Percentiles rank a stretch among this genome's conserved stretches.
Conservation (phyloP, 2,888 invertebrate species). For the Petrolisthes cinctipes region DNA sequence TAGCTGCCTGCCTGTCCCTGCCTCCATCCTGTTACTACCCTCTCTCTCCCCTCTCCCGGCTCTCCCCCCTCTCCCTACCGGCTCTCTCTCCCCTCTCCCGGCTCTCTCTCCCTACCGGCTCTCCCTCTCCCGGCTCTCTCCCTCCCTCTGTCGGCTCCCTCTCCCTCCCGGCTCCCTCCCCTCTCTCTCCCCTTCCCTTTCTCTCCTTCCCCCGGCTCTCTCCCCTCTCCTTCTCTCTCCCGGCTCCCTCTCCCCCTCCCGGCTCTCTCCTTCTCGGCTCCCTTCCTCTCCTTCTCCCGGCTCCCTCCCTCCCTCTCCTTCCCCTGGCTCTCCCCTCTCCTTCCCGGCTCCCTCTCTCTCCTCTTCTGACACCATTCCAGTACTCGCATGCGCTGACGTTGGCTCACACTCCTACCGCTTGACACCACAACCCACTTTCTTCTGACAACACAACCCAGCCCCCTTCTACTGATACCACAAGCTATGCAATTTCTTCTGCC, state of each 20-base stretch:
- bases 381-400: background rate
- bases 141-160: constrained; percentile 21
- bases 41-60: background rate
- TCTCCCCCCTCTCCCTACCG: background rate
- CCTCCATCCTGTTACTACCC: background rate
- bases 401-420: background rate
- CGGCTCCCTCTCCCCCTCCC: too few species aligned
- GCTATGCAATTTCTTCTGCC: background rate
- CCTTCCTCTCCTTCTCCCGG: background rate
- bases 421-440: background rate
- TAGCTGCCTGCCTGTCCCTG: background rate
- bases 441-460: background rate
- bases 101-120: background rate
- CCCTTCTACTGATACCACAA: background rate
- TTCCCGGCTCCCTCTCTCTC: background rate
- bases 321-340: background rate
- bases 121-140: background rate
- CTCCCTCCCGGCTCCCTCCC: too few species aligned
- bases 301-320: constrained; percentile 4
- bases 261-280: too few species aligned
- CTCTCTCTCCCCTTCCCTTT: background rate
- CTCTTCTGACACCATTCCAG: background rate
- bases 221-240: background rate
- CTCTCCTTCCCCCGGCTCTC: background rate
- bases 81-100: background rate